These are phyloP conservation scores for Myiothlypis chrysogaster DNA, from an alignment of 2,797 vertebrate species.

Conservation along the genomic window DNA sequence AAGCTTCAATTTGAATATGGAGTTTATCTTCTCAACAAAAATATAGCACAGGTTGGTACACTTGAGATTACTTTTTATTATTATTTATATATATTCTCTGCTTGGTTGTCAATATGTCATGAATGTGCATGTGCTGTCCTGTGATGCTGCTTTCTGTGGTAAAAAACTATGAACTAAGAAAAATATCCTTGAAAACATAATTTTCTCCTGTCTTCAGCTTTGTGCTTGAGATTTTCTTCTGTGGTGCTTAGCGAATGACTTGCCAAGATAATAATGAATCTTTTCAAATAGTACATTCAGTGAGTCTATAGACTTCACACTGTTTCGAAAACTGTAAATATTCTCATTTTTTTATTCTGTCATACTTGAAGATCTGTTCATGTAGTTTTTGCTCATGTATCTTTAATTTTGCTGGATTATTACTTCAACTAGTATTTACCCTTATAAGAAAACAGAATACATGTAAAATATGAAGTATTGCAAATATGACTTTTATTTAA, in stretches of 20 bases:
- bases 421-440: neutral
- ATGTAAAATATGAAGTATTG: neutral
- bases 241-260: neutral
- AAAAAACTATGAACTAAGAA: neutral
- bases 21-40: conserved; percentile 99
- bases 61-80: neutral
- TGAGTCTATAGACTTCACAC: neutral
- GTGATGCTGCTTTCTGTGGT: neutral
- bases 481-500: neutral
- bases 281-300: neutral
- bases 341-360: neutral
- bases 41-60: conserved; percentile 93
- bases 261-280: neutral
- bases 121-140: neutral
- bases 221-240: neutral
- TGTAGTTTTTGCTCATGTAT: neutral
- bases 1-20: conserved; percentile 98
- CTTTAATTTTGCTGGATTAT: neutral
- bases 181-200: neutral
- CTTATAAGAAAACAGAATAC: neutral
- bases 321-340: neutral
- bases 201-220: neutral
- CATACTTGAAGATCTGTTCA: rapidly evolving
- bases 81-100: neutral
- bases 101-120: rapidly evolving